Conservation (phyloP, 2,888 invertebrate species). For the Ischnus inquisitorius region DNA sequence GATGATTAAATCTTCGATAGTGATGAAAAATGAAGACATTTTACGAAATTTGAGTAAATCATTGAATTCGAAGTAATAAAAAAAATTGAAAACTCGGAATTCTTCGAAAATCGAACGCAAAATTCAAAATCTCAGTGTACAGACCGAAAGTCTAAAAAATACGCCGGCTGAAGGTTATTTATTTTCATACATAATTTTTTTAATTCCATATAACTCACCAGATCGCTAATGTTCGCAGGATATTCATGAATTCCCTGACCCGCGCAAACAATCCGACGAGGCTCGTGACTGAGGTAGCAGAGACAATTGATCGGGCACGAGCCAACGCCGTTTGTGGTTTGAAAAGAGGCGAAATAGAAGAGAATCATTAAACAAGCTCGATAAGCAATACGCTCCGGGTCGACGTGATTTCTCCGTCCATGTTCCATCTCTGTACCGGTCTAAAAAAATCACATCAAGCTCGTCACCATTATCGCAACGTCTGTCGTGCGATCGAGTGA, state of each 20-base stretch:
- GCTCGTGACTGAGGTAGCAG: slow-evolving; percentile 75
- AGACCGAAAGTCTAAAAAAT: no score
- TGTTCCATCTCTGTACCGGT: slow-evolving; percentile 42
- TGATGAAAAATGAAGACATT: not conserved
- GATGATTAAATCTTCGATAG: not conserved
- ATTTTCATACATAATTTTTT: no score
- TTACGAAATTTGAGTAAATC: not conserved
- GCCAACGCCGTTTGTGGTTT: slow-evolving; percentile 17
- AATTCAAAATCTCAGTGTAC: no score
- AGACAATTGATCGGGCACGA: slow-evolving; percentile 78
- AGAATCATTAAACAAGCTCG: slow-evolving; percentile 27
- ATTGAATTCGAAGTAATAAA: not conserved
- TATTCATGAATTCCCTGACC: slow-evolving; percentile 75
- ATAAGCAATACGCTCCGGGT: slow-evolving; percentile 19
- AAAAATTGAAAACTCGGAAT: slow-evolving; percentile 5
- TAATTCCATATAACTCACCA: slow-evolving; percentile 74
- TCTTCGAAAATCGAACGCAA: no score
- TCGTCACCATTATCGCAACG: slow-evolving; percentile 29
- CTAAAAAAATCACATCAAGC: slow-evolving; percentile 19
- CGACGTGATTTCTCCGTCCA: slow-evolving; percentile 17
- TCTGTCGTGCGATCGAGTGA: slow-evolving; percentile 22
- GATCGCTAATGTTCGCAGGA: slow-evolving; percentile 78
- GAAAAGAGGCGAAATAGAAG: slow-evolving; percentile 15
- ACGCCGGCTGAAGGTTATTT: no score
- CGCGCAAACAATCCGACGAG: slow-evolving; percentile 77